Evolutionary conservation across 2,113 vertebrate species (phyloP), one percentile per base, ranked within the genome.

Genomic region (Balaeniceps rex): DNA sequence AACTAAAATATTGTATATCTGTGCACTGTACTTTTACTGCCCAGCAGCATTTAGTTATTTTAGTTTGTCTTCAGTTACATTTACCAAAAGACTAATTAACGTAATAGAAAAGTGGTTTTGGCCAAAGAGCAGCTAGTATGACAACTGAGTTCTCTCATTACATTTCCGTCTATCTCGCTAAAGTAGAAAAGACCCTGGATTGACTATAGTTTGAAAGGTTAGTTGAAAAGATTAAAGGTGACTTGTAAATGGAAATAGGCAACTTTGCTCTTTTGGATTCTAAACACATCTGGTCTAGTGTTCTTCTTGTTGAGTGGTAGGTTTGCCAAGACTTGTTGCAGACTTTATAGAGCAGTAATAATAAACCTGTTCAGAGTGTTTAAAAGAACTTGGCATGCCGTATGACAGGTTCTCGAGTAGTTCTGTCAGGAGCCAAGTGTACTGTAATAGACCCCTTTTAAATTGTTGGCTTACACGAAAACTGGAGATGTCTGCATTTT

Each of bases 321-420:
- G 64, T 93, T 71, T 96, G 94, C 97, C 96, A 97, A 96, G 92
- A 95, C 92, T 93, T 96, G 90, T 91, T 95, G 90, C 86, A 96
- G 91, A 87, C 68, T 95, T 90, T 89, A 64, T 94, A 84, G 55
- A 94, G 44, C 82, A 92, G 95, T 95, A 96, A 93, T 93, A 96
- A 94, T 97, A 95, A 97, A 93, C 92, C 94, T 97, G 94, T 93
- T 97, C 88, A 96, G 94, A 93, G 79, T 25, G 28, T 92, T 95
- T 97, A 82, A 92, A 97, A 93, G 94, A 94, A 92, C 86, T 95
- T 97, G 95, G 92, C 90, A 47, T 95, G 69, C 88, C 65, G 49
- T 87, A 82, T 97, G 97, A 93, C 90, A 95, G 79, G 96, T 97
- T 96, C 92, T 97, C 0, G 61, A 97, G 90, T 87, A 93, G 88